These are phyloP conservation scores for Daubentonia madagascariensis DNA, from an alignment of 2,113 vertebrate genomes.

Conservation along the genomic window DNA sequence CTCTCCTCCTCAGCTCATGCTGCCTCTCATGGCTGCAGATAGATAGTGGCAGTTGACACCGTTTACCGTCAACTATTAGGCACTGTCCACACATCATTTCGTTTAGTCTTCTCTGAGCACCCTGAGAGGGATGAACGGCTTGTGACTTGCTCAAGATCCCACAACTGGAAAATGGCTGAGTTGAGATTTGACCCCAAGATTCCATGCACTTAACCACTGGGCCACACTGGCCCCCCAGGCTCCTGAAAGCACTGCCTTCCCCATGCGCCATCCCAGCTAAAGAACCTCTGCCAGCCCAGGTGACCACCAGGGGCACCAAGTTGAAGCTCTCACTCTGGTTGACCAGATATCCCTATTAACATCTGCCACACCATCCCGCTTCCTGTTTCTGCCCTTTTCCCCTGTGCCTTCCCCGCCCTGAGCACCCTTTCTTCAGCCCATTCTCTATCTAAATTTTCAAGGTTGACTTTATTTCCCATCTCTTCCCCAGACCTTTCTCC, in stretches of 20 bases:
- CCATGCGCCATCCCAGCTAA: background rate
- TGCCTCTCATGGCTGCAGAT: accelerated
- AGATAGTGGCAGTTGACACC: background rate
- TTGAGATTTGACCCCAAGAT: background rate
- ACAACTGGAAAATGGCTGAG: background rate
- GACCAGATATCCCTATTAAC: background rate
- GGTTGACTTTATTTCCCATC: background rate
- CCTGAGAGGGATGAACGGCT: background rate
- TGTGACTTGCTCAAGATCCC: background rate
- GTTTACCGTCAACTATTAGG: accelerated
- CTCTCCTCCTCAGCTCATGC: background rate
- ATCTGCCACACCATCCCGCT: background rate
- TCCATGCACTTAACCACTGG: background rate
- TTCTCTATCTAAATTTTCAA: background rate
- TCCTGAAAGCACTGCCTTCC: background rate
- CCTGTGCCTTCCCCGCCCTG: background rate
- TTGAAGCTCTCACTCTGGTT: background rate
- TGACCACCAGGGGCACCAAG: background rate
- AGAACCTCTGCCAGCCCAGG: background rate
- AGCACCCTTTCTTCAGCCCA: background rate
- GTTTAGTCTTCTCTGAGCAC: background rate
- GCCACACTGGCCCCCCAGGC: background rate
- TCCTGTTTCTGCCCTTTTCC: background rate
- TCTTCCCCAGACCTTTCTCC: background rate
- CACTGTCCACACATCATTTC: background rate